Evolutionary conservation across 37 sponge, comb jelly and placozoan species (phyloP), one percentile per base, ranked within the genome.

Genomic region (Eunapius fragilis): DNA sequence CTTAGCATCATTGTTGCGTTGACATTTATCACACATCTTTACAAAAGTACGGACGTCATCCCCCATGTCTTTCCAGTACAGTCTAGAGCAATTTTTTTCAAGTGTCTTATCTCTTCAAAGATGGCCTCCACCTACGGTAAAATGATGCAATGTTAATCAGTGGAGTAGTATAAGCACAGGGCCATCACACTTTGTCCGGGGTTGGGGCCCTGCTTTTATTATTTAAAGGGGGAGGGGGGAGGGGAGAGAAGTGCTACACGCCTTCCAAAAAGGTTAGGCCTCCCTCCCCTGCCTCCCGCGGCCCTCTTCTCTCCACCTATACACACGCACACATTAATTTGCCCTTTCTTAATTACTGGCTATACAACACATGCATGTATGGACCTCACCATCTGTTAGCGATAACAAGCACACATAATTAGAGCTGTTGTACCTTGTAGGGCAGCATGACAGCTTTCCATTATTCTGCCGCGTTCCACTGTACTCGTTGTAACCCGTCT

Each of bases 91-190:
- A 17, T 68, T 86, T 33, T 86, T 82, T n/a, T 82, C 73, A 35
- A 22, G 37, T n/a, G 87, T 86, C 37, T 86, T 86, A 69, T 86
- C 87, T 79, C 71, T 28, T n/a, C 87, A 73, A 10, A 86, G 72
- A 69, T 86, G 87, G 22, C 87, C 72, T 30, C 87, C 87, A 58
- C 58, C 58, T 58, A 58, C 14, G 58, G 58, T 58, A 58, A 11
- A 58, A 17, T 58, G 14, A 19, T n/a, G 58, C 58, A 58, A 58
- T 13, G 19, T 58, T 13, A 58, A 58, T 58, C 58, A 58, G 58
- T 58, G 58, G 58, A 12, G 58, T 58, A 58, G n/a, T n/a, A n/a
- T n/a, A n/a, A n/a, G n/a, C n/a, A n/a, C n/a, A n/a, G n/a, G n/a
- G n/a, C n/a, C n/a, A n/a, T n/a, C n/a, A n/a, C n/a, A n/a, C n/a